Conservation (phyloP, 92 coral and sea anemone genomes). For the Palythoa grandis region DNA sequence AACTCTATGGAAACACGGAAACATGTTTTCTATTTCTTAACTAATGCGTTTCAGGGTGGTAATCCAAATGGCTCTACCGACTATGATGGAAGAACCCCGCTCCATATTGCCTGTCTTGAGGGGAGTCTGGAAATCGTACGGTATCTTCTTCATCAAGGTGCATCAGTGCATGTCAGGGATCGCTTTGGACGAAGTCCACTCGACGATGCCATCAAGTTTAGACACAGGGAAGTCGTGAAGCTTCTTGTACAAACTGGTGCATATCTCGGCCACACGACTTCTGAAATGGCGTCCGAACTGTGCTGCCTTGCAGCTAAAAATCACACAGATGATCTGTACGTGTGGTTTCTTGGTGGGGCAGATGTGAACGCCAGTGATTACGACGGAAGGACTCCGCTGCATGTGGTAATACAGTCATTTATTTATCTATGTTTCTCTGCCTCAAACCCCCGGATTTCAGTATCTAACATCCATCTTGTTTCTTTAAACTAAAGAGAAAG, state of each 20-base stretch:
- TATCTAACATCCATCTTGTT: no score
- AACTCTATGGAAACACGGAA: no score
- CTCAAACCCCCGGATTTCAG: no score
- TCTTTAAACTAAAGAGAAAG: no score
- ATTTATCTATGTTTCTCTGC: no score
- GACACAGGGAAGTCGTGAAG: slow-evolving; percentile 77
- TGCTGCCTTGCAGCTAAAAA: slow-evolving; percentile 88
- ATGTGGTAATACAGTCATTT: slow-evolving; percentile 68
- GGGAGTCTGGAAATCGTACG: slow-evolving; percentile 79
- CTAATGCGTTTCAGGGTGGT: slow-evolving; percentile 63
- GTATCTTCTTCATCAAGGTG: slow-evolving; percentile 81
- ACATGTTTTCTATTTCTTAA: no score
- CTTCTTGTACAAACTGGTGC: slow-evolving; percentile 81
- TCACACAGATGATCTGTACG: slow-evolving; percentile 75
- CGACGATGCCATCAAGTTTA: slow-evolving; percentile 86
- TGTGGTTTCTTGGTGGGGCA: slow-evolving; percentile 85
- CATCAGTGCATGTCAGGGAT: slow-evolving; percentile 85
- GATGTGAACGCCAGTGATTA: slow-evolving; percentile 82
- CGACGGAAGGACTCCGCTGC: slow-evolving; percentile 93
- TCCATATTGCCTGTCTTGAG: slow-evolving; percentile 90
- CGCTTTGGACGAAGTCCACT: slow-evolving; percentile 84
- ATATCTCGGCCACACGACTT: slow-evolving; percentile 57
- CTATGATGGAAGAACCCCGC: slow-evolving; percentile 91
- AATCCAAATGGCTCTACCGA: slow-evolving; percentile 79
- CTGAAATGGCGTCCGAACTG: slow-evolving; percentile 85